Percentiles rank a stretch among this genome's conserved stretches.
phyloP scores from a whole-genome alignment of 2,888 invertebrate species.

The Taphrorychus bicolor region DNA sequence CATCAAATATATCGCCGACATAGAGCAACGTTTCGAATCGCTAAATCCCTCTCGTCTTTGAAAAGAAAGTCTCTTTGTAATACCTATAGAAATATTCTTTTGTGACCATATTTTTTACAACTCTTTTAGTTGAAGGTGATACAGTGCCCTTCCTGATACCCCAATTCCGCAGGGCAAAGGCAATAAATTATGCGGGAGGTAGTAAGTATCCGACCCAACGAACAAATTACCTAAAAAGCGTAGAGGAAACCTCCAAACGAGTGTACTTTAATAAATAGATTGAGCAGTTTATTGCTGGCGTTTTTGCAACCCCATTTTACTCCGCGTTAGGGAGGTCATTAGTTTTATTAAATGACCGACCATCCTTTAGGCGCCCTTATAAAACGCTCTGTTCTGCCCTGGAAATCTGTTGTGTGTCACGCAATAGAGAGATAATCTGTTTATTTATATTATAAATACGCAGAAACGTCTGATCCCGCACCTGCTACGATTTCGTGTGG shows the following conservation, averaged over 20 bases:
- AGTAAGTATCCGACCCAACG: not conserved
- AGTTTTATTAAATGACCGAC: conserved; percentile 1
- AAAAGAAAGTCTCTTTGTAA: conserved; percentile 2
- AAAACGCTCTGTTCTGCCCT: not conserved
- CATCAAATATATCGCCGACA: conserved; percentile 21
- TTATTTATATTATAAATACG: not conserved
- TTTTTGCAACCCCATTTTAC: not conserved
- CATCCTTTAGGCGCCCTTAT: not conserved
- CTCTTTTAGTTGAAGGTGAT: not conserved
- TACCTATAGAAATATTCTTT: not conserved
- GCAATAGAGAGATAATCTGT: not conserved
- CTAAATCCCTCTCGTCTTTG: conserved; percentile 17
- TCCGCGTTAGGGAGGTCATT: conserved; percentile 9
- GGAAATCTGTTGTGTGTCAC: not conserved
- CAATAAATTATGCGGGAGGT: not conserved
- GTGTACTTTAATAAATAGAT: conserved; percentile 1
- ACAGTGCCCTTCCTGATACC: not conserved
- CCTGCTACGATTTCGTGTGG: not conserved
- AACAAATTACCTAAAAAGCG: conserved; percentile 6
- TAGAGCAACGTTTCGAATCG: conserved; percentile 18
- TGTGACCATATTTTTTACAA: not conserved
- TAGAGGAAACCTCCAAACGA: conserved; percentile 2
- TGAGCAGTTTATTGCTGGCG: not conserved
- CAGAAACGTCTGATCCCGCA: not conserved
- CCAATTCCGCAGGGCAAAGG: not conserved